Base-by-base conservation (phyloP, 2,113 vertebrate species). In the Dendropsophus ebraccatus region DNA sequence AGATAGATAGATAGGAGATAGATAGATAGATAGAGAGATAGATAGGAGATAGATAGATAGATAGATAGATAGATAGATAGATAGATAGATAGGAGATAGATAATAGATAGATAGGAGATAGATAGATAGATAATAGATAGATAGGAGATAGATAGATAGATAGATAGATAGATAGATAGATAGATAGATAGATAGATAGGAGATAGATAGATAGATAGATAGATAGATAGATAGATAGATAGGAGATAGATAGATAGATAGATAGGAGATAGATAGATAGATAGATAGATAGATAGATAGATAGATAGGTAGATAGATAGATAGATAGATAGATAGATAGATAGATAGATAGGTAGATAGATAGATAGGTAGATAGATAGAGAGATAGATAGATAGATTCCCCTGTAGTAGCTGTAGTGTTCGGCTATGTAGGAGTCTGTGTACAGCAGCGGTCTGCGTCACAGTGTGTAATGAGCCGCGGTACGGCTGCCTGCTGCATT, bases 401-500 rank as follows among this genome's bases (percentile, higher is more conserved):
- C 67, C 8, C 21, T 37, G 19, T 37, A 10, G 37, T 1, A 10
- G 30, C 7, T 37, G 32, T 41, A 12, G 5, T 41, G 16, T 19
- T 30, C 30, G 2, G 30, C 65, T 69, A 35, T 35, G 65, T 7
- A 5, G 19, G 67, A 73, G 8, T 45, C 70, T 6, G 12, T 21
- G 4, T 35, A 41, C 49, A 81, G 58, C 65, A n/a, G n/a, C 69
- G 17, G 52, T 32, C 81, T 60, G 32, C 60, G 23, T 74, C 32
- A 83, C 35, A 28, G 52, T 74, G 50, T 52, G 69, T 47, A 83
- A 83, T 83, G 82, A 74, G 67, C 69, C n/a, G 82, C 25, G 21
- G 49, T 21, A 0, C 56, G 0, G 28, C 41, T 21, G n/a, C 30
- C 45, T 69, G 23, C 80, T 50, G 67, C 25, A 82, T 72, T 67